Percentiles rank a stretch among this genome's conserved stretches.
Evolutionary conservation across 2,797 vertebrate species (phyloP).

Genomic region (Trachops cirrhosus): DNA sequence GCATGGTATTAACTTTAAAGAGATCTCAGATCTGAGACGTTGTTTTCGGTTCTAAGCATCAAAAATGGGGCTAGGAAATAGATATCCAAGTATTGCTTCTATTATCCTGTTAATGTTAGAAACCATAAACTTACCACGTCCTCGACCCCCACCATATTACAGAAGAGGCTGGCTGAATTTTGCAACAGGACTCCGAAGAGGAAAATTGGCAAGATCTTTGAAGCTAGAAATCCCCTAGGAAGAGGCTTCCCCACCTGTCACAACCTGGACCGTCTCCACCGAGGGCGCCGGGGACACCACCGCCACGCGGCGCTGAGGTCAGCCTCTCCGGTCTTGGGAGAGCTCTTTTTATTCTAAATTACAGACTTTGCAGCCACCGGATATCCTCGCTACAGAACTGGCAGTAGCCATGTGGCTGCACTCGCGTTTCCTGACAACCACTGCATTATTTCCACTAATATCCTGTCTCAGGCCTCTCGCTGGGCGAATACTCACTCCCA

Average conservation of each 20-base stretch:
- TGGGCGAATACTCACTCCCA: neutral
- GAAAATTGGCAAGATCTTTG: neutral
- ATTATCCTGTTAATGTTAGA: neutral
- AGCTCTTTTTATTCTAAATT: constrained; percentile 57
- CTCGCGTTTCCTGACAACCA: constrained; percentile 65
- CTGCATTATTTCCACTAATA: constrained; percentile 54
- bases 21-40: neutral
- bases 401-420: constrained; percentile 67
- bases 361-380: constrained; percentile 71
- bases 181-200: neutral
- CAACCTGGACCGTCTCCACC: constrained; percentile 29
- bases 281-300: constrained; percentile 8
- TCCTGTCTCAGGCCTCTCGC: neutral
- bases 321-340: constrained; percentile 27
- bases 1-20: neutral
- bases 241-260: constrained; percentile 61
- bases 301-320: constrained; percentile 68
- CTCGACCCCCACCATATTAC: neutral
- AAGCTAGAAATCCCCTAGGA: neutral
- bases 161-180: neutral
- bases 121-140: neutral
- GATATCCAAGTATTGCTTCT: neutral
- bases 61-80: neutral
- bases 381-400: constrained; percentile 66
- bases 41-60: neutral